These are phyloP conservation scores for Metalampra italica DNA, from an alignment of 2,888 invertebrate species.

Conservation along the genomic window DNA sequence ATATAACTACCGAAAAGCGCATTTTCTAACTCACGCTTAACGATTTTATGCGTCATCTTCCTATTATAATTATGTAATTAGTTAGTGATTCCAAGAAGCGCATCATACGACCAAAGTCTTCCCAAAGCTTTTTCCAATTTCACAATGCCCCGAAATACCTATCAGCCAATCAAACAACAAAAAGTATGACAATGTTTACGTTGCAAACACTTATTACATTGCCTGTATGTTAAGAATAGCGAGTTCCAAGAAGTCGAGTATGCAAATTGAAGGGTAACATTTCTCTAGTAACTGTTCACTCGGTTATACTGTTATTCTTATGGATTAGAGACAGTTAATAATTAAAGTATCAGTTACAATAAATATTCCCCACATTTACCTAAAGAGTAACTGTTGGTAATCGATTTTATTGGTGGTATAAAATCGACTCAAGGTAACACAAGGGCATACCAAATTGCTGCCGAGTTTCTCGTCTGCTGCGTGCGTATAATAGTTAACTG, in stretches of 20 bases:
- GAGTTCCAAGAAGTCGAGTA: conserved; percentile 28
- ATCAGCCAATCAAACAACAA: conserved; percentile 39
- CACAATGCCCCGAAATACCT: conserved; percentile 29
- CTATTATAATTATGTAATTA: background rate
- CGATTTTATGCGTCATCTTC: too few relatives aligned
- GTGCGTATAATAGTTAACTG: too few relatives aligned
- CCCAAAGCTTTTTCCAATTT: conserved; percentile 3
- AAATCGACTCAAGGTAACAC: background rate
- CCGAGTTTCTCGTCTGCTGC: background rate
- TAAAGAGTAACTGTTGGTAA: background rate
- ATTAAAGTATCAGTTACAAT: background rate
- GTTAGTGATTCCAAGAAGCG: background rate
- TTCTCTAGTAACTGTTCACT: conserved; percentile 19
- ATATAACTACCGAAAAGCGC: too few relatives aligned
- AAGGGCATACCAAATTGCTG: background rate
- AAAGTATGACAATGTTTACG: conserved; percentile 28
- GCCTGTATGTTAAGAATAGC: conserved; percentile 25
- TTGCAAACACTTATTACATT: conserved; percentile 26
- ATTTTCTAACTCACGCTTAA: too few relatives aligned
- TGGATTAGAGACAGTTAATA: conserved; percentile 1
- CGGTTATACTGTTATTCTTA: background rate
- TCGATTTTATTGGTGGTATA: background rate
- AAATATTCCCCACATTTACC: background rate
- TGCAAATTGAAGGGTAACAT: conserved; percentile 43
- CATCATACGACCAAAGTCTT: background rate